These are phyloP conservation scores for Phocoena sinus DNA, from an alignment of 2,113 vertebrate genomes.

Conservation along the genomic window DNA sequence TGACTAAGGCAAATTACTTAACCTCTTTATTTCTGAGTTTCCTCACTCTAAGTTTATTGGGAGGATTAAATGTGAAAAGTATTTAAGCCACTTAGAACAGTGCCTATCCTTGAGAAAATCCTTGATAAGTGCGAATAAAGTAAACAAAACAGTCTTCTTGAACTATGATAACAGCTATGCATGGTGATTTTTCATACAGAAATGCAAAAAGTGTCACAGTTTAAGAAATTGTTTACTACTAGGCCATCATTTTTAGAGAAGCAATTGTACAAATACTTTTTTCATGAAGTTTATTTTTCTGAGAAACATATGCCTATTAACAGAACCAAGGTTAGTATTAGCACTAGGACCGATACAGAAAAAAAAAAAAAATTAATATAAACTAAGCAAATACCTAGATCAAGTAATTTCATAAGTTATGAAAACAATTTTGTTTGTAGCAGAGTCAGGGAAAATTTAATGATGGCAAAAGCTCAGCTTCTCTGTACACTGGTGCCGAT, in stretches of 20 bases:
- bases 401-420: not conserved
- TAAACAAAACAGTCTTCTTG: not conserved
- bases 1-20: not conserved
- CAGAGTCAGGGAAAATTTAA: not conserved
- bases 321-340: not conserved
- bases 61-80: not conserved
- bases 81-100: not conserved
- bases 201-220: not conserved
- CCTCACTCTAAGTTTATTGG: not conserved
- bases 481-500: too few species aligned
- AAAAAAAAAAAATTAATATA: not conserved
- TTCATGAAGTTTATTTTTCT: not conserved
- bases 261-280: not conserved
- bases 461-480: too few species aligned
- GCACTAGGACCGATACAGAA: not conserved
- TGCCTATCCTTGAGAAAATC: not conserved
- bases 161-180: not conserved
- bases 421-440: not conserved
- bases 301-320: not conserved
- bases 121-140: not conserved
- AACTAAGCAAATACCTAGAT: not conserved
- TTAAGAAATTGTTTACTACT: not conserved
- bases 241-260: not conserved
- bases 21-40: not conserved
- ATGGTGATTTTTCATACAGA: not conserved